Base-by-base conservation (phyloP, 1,140 invertebrate genomes). In the Harlomillsia oculata region DNA sequence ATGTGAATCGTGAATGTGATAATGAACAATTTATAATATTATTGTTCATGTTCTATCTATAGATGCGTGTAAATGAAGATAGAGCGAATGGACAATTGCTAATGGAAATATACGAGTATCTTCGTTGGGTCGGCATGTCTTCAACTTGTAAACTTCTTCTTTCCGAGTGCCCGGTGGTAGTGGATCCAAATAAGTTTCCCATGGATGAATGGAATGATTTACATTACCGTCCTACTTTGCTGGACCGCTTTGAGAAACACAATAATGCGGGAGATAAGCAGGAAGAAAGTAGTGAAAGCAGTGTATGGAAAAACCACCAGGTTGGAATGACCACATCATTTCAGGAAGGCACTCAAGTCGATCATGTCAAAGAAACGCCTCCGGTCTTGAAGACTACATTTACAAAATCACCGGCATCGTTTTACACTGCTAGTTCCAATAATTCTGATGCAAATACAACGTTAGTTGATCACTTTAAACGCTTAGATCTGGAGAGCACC, bases 81-180 rank as follows among this genome's bases (percentile, higher is more conserved):
- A 32, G 53, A 21, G 53, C 53, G 28, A 40, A 60, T 37, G 9
- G 11, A 51, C 14, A 28, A 28, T 55, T 60, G 13, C 13, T 60
- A 1, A 20, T 28, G 11, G 26, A 8, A 5, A 56, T 60, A 44
- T 60, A 51, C 28, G 59, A 60, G 32, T 60, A 60, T 40, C 53
- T 60, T 32, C 53, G 56, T 18, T 60, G 59, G 59, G 23, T 52
- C 23, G 59, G 59, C 2, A 60, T 60, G 59, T 55, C 51, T 16
- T 16, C 51, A 14, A 45, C 59, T 1, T 41, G 16, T 13, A 36
- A 28, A 6, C 16, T 51, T 5, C 48, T 60, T 3, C 25, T 60
- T 2, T 43, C 59, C 23, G 59, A 60, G 39, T 50, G 53, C 1
- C 53, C 59, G 1, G 59, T 60, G 1, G 36, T 49, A 44, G 14